These are phyloP conservation scores for Sinotaia quadrata DNA, from an alignment of 2,888 invertebrate species.

Conservation along the genomic window DNA sequence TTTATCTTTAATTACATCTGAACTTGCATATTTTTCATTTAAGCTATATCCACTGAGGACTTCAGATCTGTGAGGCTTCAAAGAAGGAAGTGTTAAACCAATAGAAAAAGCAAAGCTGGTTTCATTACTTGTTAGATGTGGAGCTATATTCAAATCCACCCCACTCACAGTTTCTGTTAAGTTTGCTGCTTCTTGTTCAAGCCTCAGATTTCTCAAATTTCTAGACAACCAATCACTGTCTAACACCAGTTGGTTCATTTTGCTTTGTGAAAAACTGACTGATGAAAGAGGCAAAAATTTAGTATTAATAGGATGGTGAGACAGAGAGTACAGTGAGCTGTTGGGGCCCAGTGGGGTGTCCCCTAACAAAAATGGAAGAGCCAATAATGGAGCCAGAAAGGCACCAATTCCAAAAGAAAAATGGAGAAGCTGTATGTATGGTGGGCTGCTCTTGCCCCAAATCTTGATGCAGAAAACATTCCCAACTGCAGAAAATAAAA, in stretches of 20 bases:
- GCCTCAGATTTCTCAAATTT: no score
- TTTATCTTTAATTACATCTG: conserved; percentile 13
- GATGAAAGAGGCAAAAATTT: conserved; percentile 3
- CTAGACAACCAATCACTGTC: background rate
- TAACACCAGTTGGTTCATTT: background rate
- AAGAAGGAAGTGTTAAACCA: background rate
- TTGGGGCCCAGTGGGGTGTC: conserved; percentile 8
- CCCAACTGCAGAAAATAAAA: conserved; percentile 64
- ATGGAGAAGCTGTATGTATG: conserved; percentile 73
- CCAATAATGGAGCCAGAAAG: conserved; percentile 73
- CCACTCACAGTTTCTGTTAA: no score
- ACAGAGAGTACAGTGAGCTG: conserved; percentile 9
- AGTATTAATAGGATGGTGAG: conserved; percentile 21
- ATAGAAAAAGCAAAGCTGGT: no score
- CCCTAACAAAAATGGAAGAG: conserved; percentile 69
- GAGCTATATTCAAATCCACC: no score
- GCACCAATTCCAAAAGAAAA: conserved; percentile 74
- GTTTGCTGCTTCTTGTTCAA: no score
- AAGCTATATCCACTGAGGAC: conserved; percentile 17
- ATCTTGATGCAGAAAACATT: conserved; percentile 72
- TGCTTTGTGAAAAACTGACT: background rate
- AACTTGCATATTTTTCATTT: conserved; percentile 28
- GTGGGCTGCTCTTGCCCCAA: conserved; percentile 70
- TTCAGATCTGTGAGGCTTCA: conserved; percentile 34
- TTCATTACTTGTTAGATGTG: no score